Evolutionary conservation across 2,797 vertebrate species (phyloP), one percentile per base, ranked within the genome.

Genomic region (Tapera naevia): DNA sequence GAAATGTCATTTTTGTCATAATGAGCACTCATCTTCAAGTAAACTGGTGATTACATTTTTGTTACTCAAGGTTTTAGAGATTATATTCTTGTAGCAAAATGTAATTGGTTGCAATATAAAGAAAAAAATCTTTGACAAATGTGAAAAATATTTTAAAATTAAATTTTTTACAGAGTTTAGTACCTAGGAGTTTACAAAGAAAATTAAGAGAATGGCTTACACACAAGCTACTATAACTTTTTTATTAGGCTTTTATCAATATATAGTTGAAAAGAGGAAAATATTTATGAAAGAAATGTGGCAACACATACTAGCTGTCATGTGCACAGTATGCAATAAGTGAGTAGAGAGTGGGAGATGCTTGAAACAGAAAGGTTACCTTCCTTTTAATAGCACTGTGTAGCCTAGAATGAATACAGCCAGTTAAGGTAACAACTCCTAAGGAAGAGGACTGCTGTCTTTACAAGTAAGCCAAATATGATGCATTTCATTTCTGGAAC

Each of bases 401-500:
- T 43, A 50, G 24, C 76, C n/a, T 27, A 71, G 9, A 72, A 79
- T n/a, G 32, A 78, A n/a, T 27, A n/a, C 35, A 74, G 83, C 48
- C 78, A 48, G 74, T 10, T 66, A 95, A 89, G 53, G 58, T 60
- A 90, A 56, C 76, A 89, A 1, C 54, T 92, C 45, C 21, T 24
- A 17, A 69, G 84, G 53, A 88, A 83, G 67, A 56, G 80, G 21
- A 72, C 83, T 93, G 48, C n/a, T 30, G 11, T 56, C 60, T 80
- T 87, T 80, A 37, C 2, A 0, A 0, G 80, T 67, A 71, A 95
- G 64, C 32, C 74, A 70, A 51, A 71, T 0, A 0, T 28, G 60
- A 89, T 73, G 48, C 14, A 8, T 82, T 93, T 82, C 5, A 39
- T 89, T 96, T 85, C 88, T 82, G 88, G 67, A 91, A 92, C 64